These are phyloP conservation scores for Ictalurus punctatus DNA, from an alignment of 2,113 vertebrate species.

Conservation along the genomic window DNA sequence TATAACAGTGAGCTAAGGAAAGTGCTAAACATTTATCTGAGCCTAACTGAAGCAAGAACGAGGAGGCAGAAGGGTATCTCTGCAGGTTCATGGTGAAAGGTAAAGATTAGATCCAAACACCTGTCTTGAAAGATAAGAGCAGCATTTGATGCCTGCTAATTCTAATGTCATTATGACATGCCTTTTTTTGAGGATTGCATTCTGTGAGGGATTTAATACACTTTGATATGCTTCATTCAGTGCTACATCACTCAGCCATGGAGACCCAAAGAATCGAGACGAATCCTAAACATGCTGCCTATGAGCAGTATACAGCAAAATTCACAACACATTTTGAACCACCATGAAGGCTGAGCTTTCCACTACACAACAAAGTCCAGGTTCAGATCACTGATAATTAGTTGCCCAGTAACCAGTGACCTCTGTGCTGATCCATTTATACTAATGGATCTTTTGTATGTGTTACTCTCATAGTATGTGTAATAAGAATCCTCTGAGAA, in stretches of 20 bases:
- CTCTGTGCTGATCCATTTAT: background rate
- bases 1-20: constrained; percentile 49
- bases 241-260: constrained; percentile 31
- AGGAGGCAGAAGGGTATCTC: constrained; percentile 54
- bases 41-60: constrained; percentile 76
- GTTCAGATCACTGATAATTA: constrained; percentile 16
- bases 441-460: background rate
- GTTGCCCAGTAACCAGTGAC: background rate
- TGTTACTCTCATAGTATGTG: background rate
- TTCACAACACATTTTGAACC: background rate
- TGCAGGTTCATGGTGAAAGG: constrained; percentile 51
- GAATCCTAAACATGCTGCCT: background rate
- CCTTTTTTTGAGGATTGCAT: constrained; percentile 34
- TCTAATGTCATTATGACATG: constrained; percentile 56
- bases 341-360: background rate
- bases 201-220: constrained; percentile 55
- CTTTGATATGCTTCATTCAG: constrained; percentile 48
- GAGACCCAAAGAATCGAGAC: background rate
- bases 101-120: constrained; percentile 59
- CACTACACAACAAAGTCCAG: background rate
- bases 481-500: background rate
- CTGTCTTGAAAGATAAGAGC: constrained; percentile 57
- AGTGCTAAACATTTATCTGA: constrained; percentile 80
- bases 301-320: background rate
- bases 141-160: constrained; percentile 53